These are phyloP conservation scores for Carassius gibelio DNA, from an alignment of 2,113 vertebrate species.

Conservation along the genomic window DNA sequence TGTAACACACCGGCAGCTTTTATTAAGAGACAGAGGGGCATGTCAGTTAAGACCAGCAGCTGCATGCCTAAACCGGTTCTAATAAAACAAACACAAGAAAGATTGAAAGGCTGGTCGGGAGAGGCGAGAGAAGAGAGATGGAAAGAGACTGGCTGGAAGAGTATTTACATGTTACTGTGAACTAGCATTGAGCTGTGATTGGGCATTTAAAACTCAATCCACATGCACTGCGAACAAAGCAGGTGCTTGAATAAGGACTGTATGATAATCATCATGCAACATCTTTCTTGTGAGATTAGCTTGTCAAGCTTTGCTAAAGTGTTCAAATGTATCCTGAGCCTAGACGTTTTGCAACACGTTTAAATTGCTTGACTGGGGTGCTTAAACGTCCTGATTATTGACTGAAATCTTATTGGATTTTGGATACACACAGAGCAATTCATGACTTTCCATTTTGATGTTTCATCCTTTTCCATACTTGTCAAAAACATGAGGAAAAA, in stretches of 20 bases:
- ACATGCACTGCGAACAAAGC: not conserved
- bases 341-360: constrained; percentile 3
- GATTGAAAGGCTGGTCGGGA: constrained; percentile 31
- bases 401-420: not conserved
- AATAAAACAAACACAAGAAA: constrained; percentile 38
- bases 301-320: constrained; percentile 17
- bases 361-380: not conserved
- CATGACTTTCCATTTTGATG: constrained; percentile 2
- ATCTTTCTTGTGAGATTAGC: constrained; percentile 10
- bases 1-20: constrained; percentile 31
- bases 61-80: constrained; percentile 23
- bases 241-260: not conserved
- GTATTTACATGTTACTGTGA: constrained; percentile 17
- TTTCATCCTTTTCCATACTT: not conserved
- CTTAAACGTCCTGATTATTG: not conserved
- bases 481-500: constrained; percentile 11
- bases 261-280: not conserved
- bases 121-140: not conserved
- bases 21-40: constrained; percentile 43
- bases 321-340: not conserved
- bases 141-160: constrained; percentile 10
- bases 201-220: not conserved
- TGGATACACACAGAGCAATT: not conserved
- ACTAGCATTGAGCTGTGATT: not conserved
- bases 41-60: constrained; percentile 43